A percentile compares a stretch with the other conserved stretches of the same genome.
Conservation (phyloP, 2,797 vertebrate genomes). For the Sternarchorhynchus goeldii region DNA sequence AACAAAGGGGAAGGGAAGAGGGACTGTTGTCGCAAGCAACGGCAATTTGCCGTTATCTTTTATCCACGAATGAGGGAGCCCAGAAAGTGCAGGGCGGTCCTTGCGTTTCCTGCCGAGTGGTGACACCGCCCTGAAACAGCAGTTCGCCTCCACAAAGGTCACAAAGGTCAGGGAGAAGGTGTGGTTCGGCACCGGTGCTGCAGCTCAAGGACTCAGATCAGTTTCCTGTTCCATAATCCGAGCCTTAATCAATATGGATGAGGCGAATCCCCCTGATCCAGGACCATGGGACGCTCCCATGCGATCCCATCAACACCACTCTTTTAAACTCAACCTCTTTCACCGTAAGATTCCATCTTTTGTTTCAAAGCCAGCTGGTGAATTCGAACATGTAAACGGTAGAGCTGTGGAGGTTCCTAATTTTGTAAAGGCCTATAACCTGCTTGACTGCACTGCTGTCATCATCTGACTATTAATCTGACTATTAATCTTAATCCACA, state of each 20-base stretch:
- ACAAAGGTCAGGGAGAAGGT: slow-evolving; percentile 15
- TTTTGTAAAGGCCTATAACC: neutral
- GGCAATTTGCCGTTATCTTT: neutral
- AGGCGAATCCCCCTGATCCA: slow-evolving; percentile 34
- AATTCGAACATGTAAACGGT: neutral
- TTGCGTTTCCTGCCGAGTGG: neutral
- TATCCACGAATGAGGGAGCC: slow-evolving; percentile 5
- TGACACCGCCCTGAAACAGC: neutral
- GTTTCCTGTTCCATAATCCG: slow-evolving; percentile 39
- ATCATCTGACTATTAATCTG: neutral
- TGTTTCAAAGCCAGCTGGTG: neutral
- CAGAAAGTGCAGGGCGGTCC: neutral
- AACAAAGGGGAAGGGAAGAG: neutral
- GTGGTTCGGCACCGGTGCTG: slow-evolving; percentile 6
- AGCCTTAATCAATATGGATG: slow-evolving; percentile 50
- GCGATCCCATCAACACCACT: neutral
- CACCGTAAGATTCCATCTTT: neutral
- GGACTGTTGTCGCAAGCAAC: neutral
- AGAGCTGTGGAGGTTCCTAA: too few relatives aligned
- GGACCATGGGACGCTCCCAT: neutral
- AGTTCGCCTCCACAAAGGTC: neutral
- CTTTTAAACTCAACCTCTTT: neutral
- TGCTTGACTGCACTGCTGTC: neutral
- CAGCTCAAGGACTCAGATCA: slow-evolving; percentile 43
- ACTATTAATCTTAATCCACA: too few relatives aligned